Base-by-base conservation (phyloP, 2,888 invertebrate species). In the Drosophila neotestacea region DNA sequence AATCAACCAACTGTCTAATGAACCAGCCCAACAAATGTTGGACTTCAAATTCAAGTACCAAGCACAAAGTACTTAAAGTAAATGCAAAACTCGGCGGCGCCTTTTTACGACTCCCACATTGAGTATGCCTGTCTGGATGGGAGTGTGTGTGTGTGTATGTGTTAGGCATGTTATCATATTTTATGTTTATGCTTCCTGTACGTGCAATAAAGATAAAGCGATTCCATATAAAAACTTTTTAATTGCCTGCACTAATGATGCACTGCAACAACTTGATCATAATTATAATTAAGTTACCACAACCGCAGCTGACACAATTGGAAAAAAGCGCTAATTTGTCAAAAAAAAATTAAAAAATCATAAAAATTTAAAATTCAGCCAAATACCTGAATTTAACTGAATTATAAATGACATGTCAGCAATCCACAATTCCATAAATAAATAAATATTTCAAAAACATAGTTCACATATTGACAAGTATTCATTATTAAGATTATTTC, bases 181-280 rank as follows among this genome's bases (percentile, higher is more conserved):
- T 87, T 79, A 86, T 86, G 85, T 77, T 85, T 83, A 79, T 85
- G 69, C 74, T 70, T 71, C 82, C 69, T 82, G 80, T 85, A 78
- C 80, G 78, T 73, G 85, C 77, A 85, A 87, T 86, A 86, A 86
- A 86, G 85, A 86, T 86, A 86, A 86, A 86, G 77, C 79, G 85
- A 77, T 85, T 87, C 72, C 74, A 50, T 77, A 85, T 77, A 87
- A 87, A 85, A 87, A 86, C 83, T 86, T 86, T 86, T 88, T 89
- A 86, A 86, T 86, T 86, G 86, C 88, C 85, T 81, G 89, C 88
- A 87, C 89, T 86, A 86, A 89, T 86, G 89, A 86, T 89, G 86
- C 89, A 86, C 81, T 89, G 85, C 86, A 88, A 83, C 76, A 86
- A 88, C 88, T 81, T 85, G 88, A 86, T 81, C 84, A 76, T 85